Evolutionary conservation across 2,888 invertebrate genomes (phyloP).

Genomic region (Mythimna vitellina): DNA sequence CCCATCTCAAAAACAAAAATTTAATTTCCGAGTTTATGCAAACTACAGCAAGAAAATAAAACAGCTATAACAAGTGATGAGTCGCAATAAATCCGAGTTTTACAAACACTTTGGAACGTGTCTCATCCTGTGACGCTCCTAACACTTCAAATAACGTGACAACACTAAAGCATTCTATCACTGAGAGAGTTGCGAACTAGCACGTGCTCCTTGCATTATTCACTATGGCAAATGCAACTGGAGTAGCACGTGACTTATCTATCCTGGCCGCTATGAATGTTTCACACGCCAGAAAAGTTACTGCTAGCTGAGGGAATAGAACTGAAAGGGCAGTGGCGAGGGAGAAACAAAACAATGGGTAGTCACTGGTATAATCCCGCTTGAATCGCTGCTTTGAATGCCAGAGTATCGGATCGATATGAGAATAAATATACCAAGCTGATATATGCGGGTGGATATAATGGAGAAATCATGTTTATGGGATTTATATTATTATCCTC

Average conservation of each 20-base stretch:
- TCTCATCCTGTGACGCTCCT: slow-evolving; percentile 64
- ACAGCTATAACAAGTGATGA: slow-evolving; percentile 55
- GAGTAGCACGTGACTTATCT: slow-evolving; percentile 84
- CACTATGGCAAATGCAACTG: slow-evolving; percentile 86
- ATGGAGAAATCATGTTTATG: slow-evolving; percentile 58
- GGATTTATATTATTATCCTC: slow-evolving; percentile 47
- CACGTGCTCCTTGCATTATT: slow-evolving; percentile 86
- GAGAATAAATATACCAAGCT: slow-evolving; percentile 42
- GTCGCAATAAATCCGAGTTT: slow-evolving; percentile 59
- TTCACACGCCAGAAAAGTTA: slow-evolving; percentile 77
- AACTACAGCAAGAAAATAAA: slow-evolving; percentile 51
- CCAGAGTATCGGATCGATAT: slow-evolving; percentile 54
- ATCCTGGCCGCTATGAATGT: slow-evolving; percentile 76
- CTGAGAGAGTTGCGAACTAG: slow-evolving; percentile 69
- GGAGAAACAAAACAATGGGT: slow-evolving; percentile 66
- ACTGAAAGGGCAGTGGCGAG: slow-evolving; percentile 72
- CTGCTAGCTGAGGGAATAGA: slow-evolving; percentile 60
- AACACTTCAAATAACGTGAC: slow-evolving; percentile 73
- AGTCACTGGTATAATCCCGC: slow-evolving; percentile 64
- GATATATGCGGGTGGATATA: slow-evolving; percentile 49
- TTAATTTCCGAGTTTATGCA: slow-evolving; percentile 23
- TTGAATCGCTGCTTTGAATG: slow-evolving; percentile 64
- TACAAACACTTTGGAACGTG: slow-evolving; percentile 65
- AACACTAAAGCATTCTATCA: slow-evolving; percentile 81
- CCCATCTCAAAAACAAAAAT: too few species aligned